Percentiles rank a stretch among this genome's conserved stretches.
These are phyloP conservation scores for Melanaphis sacchari DNA, from an alignment of 1,140 invertebrate genomes.

Conservation along the genomic window DNA sequence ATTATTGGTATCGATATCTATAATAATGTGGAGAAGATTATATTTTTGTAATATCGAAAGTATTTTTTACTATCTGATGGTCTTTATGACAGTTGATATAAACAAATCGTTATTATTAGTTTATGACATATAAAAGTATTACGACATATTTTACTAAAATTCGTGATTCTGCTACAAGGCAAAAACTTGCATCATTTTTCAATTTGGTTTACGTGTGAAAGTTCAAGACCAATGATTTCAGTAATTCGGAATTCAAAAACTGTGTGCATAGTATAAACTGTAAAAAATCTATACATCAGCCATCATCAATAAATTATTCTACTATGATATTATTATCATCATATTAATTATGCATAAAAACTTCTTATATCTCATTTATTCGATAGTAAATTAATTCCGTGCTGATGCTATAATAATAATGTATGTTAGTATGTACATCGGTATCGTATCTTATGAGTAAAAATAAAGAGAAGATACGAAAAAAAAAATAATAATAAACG, in stretches of 20 bases:
- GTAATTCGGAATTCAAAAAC: neutral
- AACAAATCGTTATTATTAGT: neutral
- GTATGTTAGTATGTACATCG: neutral
- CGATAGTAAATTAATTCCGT: neutral
- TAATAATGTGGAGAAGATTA: neutral
- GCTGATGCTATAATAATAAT: neutral
- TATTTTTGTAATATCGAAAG: neutral
- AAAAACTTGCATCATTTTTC: neutral
- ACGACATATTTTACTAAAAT: neutral
- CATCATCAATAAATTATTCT: neutral
- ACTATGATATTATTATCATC: neutral
- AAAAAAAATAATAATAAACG: too few species aligned
- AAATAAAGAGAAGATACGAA: neutral
- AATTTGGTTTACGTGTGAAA: slow-evolving; percentile 10
- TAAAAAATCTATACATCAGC: too few species aligned
- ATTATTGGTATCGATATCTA: neutral
- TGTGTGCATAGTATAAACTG: too few species aligned
- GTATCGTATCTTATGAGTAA: neutral
- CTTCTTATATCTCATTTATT: neutral
- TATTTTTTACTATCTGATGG: neutral
- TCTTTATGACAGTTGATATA: neutral
- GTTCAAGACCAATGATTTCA: slow-evolving; percentile 8
- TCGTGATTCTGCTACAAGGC: neutral
- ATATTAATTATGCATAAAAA: neutral
- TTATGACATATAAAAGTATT: neutral